These are phyloP conservation scores for Heliconius hewitsoni DNA, from an alignment of 1,140 invertebrate genomes.

Conservation along the genomic window DNA sequence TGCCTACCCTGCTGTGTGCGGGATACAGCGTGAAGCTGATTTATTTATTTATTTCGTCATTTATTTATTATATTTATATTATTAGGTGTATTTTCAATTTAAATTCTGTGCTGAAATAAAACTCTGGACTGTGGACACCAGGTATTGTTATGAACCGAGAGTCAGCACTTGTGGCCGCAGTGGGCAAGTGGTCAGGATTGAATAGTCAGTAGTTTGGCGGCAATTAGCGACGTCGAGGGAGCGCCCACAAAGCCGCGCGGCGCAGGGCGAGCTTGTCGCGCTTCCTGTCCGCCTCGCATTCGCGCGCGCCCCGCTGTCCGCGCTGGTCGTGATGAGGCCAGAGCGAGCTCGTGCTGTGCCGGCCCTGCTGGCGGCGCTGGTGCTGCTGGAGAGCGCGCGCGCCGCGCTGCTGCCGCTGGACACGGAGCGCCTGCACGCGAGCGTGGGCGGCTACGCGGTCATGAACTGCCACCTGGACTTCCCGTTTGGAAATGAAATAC, in stretches of 20 bases:
- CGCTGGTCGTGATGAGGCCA: conserved; percentile 12
- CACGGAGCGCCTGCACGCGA: conserved; percentile 86
- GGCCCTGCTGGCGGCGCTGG: conserved; percentile 63
- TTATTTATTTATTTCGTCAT: too few species aligned
- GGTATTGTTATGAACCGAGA: too few species aligned
- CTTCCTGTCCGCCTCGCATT: conserved; percentile 4
- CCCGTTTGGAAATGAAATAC: conserved; percentile 92
- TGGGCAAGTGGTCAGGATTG: too few species aligned
- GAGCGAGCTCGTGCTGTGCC: too few species aligned
- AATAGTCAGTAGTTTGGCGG: not conserved
- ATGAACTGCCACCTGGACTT: conserved; percentile 96
- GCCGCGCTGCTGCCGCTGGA: conserved; percentile 56
- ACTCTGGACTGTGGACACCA: too few species aligned
- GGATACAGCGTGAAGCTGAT: too few species aligned
- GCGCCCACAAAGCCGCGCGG: not conserved
- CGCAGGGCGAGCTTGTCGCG: not conserved
- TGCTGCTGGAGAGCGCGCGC: conserved; percentile 34
- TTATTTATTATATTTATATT: too few species aligned
- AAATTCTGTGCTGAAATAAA: too few species aligned
- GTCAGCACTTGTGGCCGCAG: too few species aligned
- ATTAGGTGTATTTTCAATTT: too few species aligned
- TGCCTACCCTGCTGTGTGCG: too few species aligned
- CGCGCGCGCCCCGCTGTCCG: conserved; percentile 8
- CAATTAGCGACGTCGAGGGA: not conserved
- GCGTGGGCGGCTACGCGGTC: conserved; percentile 91